Percentiles rank a stretch among this genome's conserved stretches.
Conservation (phyloP, 2,888 invertebrate genomes). For the Lucinisca nassula region DNA sequence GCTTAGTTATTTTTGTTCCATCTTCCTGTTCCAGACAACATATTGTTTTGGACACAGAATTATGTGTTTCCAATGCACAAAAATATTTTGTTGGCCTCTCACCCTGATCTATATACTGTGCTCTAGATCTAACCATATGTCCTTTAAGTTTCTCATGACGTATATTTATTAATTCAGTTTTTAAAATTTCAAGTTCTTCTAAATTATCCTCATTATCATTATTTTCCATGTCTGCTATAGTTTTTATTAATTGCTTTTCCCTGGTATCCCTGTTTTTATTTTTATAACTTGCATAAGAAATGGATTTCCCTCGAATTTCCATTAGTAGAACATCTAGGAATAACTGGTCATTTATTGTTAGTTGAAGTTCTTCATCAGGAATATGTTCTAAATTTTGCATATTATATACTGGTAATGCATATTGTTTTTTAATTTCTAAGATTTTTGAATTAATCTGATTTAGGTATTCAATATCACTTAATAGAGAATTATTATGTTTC, state of each 20-base stretch:
- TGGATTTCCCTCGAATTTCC: conserved; percentile 19
- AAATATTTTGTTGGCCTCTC: conserved; percentile 19
- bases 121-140: conserved; percentile 3
- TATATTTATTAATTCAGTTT: not conserved
- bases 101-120: conserved; percentile 9
- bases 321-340: conserved; percentile 30
- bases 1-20: not conserved
- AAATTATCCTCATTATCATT: not conserved
- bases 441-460: conserved; percentile 8
- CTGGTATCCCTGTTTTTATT: not conserved
- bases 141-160: conserved; percentile 14
- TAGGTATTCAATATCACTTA: not conserved
- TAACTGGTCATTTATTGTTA: conserved; percentile 17
- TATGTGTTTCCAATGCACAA: not conserved
- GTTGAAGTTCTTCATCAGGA: conserved; percentile 14
- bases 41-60: not conserved
- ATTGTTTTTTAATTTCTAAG: conserved; percentile 15
- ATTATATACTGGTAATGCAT: conserved; percentile 1
- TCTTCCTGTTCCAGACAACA: not conserved
- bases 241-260: not conserved
- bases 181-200: not conserved
- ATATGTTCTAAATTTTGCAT: not conserved
- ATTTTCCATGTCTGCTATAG: not conserved
- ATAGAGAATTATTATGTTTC: conserved; percentile 1
- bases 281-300: conserved; percentile 24